Evolutionary conservation across 2,113 vertebrate genomes (phyloP).

Genomic region (Clinocottus analis): DNA sequence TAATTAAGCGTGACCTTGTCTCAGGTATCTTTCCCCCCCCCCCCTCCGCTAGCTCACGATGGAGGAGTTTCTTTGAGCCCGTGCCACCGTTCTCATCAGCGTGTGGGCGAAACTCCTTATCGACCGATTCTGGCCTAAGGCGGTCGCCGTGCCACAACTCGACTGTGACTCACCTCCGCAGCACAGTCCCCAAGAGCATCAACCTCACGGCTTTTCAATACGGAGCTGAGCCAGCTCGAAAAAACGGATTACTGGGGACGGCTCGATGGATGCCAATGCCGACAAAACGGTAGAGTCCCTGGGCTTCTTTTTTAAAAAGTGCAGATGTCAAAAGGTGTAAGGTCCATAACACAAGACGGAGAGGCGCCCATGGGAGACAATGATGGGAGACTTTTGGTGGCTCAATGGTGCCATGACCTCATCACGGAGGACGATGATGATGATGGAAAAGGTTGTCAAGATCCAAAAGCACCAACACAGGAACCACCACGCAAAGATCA

Average conservation of each 20-base stretch:
- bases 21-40: too few species aligned
- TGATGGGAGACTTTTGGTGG: slow-evolving; percentile 2
- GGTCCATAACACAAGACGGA: slow-evolving; percentile 8
- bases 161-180: slow-evolving; percentile 60
- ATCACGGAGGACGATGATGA: too few species aligned
- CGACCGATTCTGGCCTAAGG: slow-evolving; percentile 58
- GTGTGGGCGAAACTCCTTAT: slow-evolving; percentile 58
- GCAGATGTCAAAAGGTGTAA: slow-evolving; percentile 7
- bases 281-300: slow-evolving; percentile 2
- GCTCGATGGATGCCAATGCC: background rate
- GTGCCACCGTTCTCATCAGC: slow-evolving; percentile 61
- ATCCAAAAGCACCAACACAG: too few species aligned
- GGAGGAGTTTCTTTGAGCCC: slow-evolving; percentile 68
- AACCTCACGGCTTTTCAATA: slow-evolving; percentile 32
- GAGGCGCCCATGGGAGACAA: background rate
- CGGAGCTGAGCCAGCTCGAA: background rate
- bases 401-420: background rate
- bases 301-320: background rate
- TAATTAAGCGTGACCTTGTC: slow-evolving; percentile 77
- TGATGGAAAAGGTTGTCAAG: too few species aligned
- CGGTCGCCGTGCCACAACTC: slow-evolving; percentile 36
- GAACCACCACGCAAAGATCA: background rate
- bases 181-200: slow-evolving; percentile 39
- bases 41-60: slow-evolving; percentile 48
- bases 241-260: background rate